phyloP scores from a whole-genome alignment of 1,140 invertebrate species.

The Papilio polytes region DNA sequence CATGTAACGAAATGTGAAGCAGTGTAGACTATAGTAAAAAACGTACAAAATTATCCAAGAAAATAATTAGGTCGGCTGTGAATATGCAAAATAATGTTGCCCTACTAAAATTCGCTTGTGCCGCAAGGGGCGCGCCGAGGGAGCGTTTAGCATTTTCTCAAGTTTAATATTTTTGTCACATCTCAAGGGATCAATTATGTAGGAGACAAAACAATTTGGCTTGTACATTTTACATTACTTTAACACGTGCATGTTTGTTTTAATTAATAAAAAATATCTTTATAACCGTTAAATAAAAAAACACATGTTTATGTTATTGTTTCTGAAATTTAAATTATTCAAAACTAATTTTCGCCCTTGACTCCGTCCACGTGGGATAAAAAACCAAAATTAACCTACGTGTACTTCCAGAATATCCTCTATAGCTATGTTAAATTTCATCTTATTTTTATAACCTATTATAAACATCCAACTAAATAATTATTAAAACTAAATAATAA shows the following conservation, averaged over 20 bases:
- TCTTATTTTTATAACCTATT: too few species aligned
- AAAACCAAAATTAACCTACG: too few species aligned
- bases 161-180: not conserved
- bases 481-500: too few species aligned
- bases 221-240: not conserved
- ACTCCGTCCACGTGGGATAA: too few species aligned
- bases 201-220: not conserved
- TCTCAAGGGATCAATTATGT: constrained; percentile 12
- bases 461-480: too few species aligned
- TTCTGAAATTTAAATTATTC: too few species aligned
- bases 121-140: not conserved
- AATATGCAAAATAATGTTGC: constrained; percentile 2
- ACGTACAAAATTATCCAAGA: not conserved
- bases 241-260: not conserved
- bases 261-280: not conserved
- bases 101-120: constrained; percentile 7
- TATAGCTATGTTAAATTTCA: too few species aligned
- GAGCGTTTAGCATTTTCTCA: constrained; percentile 16
- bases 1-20: not conserved
- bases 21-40: not conserved
- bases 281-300: not conserved
- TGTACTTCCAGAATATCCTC: too few species aligned
- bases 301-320: too few species aligned
- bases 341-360: too few species aligned
- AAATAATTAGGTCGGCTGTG: not conserved